Evolutionary conservation across 1,140 invertebrate genomes (phyloP), one percentile per base, ranked within the genome.

Genomic region (Ceratosolen fusciceps): DNA sequence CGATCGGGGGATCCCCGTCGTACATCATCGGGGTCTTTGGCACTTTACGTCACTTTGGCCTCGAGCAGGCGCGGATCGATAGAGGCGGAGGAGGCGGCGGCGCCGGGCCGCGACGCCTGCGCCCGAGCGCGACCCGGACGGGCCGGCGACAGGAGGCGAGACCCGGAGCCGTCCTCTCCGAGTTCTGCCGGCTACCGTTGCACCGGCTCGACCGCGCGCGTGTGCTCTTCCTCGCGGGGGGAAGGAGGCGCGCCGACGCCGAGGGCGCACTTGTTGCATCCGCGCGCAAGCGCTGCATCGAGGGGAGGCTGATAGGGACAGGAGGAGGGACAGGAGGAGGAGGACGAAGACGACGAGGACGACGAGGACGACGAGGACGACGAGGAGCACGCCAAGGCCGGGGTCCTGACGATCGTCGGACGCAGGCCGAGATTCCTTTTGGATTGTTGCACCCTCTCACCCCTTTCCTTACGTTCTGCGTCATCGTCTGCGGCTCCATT

Each of bases 31-130:
- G 60, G 60, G 60, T 37, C 31, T 62, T 62, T 34, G 58, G 58
- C 58, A 37, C 31, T 34, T 52, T 8, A 31, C 60, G 60, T 37
- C 60, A 37, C 60, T 34, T 16, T 16, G 31, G 60, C 60, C 60
- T 65, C 60, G 19, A 49, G 31, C 24, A 5, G 8, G 4, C 3
- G 34, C 21, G 34, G 67, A 47, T 68, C 67, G 67, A 68, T 54
- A 26, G 37, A 54, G 67, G 37, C 67, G 26, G 29, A 34, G 60
- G 24, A 4, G 19, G 39, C 47, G 43, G 24, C 47, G 39, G 26
- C 67, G 31, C 14, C 80, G 77, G 54, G 67, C n/a, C 77, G 68
- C 56, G 60, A 34, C 77, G 78, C 77, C 79, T 79, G 81, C 62
- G 67, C 12, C 31, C 16, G 60, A 8, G 60, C 12, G 34, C 12